These are phyloP conservation scores for Nerophis ophidion DNA, from an alignment of 2,113 vertebrate species.

Conservation along the genomic window DNA sequence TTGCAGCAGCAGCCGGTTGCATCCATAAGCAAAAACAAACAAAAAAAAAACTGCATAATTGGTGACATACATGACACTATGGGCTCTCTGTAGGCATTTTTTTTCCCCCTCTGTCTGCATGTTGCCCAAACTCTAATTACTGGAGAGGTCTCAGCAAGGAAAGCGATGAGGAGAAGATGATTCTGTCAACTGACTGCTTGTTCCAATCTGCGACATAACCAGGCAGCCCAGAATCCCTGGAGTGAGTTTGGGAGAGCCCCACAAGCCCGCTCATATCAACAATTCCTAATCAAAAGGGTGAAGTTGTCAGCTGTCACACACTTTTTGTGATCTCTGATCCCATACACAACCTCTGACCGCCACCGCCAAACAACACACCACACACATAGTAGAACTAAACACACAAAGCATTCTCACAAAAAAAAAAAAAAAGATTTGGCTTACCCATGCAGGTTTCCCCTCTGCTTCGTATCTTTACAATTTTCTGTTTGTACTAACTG, in stretches of 20 bases:
- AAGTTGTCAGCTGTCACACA: constrained; percentile 79
- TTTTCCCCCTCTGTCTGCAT: constrained; percentile 60
- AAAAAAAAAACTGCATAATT: constrained; percentile 77
- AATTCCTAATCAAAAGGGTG: constrained; percentile 77
- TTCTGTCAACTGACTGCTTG: constrained; percentile 71
- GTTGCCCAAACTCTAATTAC: constrained; percentile 75
- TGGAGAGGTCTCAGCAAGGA: constrained; percentile 62
- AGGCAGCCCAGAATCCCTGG: constrained; percentile 70
- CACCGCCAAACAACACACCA: constrained; percentile 45
- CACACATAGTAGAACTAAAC: constrained; percentile 9
- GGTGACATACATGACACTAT: constrained; percentile 68
- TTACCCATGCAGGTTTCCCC: constrained; percentile 5
- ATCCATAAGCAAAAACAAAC: constrained; percentile 69
- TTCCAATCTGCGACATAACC: constrained; percentile 61
- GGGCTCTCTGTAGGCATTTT: constrained; percentile 70
- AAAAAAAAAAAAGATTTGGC: constrained; percentile 9
- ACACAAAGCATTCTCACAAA: constrained; percentile 12
- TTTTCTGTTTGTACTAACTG: too few relatives aligned
- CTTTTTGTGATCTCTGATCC: constrained; percentile 73
- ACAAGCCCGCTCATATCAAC: constrained; percentile 72
- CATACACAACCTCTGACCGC: constrained; percentile 54
- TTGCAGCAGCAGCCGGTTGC: constrained; percentile 62
- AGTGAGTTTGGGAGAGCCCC: constrained; percentile 73
- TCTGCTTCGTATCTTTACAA: background rate
- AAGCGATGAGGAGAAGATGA: constrained; percentile 55